A percentile compares a stretch with the other conserved stretches of the same genome.
phyloP scores from a whole-genome alignment of 2,888 invertebrate genomes.

The Amiota communis region DNA sequence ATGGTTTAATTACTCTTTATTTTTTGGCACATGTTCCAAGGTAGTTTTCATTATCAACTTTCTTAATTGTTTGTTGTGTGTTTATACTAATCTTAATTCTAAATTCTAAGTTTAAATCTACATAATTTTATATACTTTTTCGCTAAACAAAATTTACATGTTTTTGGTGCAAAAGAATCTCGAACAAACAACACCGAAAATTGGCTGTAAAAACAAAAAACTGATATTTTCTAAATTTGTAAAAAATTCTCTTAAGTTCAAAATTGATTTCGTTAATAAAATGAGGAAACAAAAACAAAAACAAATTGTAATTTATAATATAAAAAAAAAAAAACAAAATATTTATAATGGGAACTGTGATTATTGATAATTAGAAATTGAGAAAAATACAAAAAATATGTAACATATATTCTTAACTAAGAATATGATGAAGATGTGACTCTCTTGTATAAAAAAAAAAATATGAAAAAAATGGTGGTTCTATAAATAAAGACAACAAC shows the following conservation, averaged over 20 bases:
- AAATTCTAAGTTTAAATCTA: constrained; percentile 9
- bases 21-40: too few species aligned
- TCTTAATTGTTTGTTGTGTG: not conserved
- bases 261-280: constrained; percentile 19
- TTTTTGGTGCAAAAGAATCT: constrained; percentile 38
- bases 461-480: constrained; percentile 55
- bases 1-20: too few species aligned
- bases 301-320: constrained; percentile 24
- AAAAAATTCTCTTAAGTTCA: constrained; percentile 7
- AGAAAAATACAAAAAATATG: constrained; percentile 36
- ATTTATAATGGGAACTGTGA: constrained; percentile 60
- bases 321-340: not conserved
- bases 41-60: not conserved
- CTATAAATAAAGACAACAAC: constrained; percentile 29
- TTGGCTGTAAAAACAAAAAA: constrained; percentile 5
- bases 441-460: constrained; percentile 33
- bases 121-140: not conserved
- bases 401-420: not conserved
- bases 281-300: constrained; percentile 32
- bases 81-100: not conserved
- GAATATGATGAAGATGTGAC: constrained; percentile 31
- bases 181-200: constrained; percentile 14
- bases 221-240: constrained; percentile 17
- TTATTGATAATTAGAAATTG: constrained; percentile 60
- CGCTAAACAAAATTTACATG: constrained; percentile 48